phyloP scores from a whole-genome alignment of 2,888 invertebrate species.

The Meta bourneti region DNA sequence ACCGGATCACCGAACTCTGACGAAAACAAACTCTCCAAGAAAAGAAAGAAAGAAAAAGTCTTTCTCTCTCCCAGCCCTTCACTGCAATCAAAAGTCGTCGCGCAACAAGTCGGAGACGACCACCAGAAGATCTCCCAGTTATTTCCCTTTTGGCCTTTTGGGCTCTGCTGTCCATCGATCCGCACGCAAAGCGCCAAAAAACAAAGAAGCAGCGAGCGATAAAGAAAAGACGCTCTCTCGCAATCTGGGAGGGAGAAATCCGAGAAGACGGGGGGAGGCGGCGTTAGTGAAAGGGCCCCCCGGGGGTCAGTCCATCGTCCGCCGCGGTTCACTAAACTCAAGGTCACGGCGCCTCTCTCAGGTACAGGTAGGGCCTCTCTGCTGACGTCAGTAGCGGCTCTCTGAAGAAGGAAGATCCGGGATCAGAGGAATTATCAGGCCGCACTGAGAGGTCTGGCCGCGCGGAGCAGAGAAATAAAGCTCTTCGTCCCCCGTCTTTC shows the following conservation, averaged over 20 bases:
- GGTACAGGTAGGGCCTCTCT: conserved; percentile 55
- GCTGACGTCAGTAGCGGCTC: conserved; percentile 20
- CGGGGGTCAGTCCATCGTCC: conserved; percentile 18
- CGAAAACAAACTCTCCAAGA: neutral
- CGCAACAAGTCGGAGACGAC: neutral
- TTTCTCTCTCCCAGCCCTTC: neutral
- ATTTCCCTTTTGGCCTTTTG: neutral
- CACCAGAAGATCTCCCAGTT: neutral
- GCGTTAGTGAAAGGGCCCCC: neutral
- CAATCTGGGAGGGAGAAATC: conserved; percentile 11
- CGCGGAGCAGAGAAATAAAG: neutral
- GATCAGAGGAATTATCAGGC: conserved; percentile 30
- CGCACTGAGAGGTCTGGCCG: neutral
- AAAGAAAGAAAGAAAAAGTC: neutral
- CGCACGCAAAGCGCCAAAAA: neutral
- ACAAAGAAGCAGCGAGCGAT: neutral
- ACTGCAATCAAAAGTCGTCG: neutral
- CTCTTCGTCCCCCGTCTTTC: neutral
- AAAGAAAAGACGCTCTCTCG: conserved; percentile 4
- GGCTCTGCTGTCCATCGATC: conserved; percentile 16
- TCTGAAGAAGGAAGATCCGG: conserved; percentile 64
- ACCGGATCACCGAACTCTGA: conserved; percentile 32
- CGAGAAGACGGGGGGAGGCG: conserved; percentile 4
- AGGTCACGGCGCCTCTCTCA: conserved; percentile 58
- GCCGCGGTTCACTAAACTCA: conserved; percentile 72